phyloP scores from a whole-genome alignment of 2,113 vertebrate species.

The Falco punctatus region DNA sequence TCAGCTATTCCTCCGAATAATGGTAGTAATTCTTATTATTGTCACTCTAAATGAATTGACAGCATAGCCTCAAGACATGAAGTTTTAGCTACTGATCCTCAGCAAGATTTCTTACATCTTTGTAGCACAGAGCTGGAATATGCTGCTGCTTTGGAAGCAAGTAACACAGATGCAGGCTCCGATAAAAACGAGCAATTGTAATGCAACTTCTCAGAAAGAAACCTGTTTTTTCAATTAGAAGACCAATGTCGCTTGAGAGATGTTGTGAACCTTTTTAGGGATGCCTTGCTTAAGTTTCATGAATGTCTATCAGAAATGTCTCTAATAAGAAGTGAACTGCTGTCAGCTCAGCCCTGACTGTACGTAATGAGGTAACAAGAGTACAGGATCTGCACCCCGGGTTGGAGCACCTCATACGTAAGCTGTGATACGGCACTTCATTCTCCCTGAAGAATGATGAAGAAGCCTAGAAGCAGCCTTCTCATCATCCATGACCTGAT shows the following conservation, averaged over 20 bases:
- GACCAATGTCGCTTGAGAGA: not conserved
- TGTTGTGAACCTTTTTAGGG: not conserved
- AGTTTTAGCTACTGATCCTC: not conserved
- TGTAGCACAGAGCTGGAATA: not conserved
- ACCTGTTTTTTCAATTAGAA: not conserved
- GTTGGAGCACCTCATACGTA: not conserved
- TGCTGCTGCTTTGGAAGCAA: not conserved
- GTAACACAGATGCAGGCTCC: not conserved
- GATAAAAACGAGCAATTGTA: not conserved
- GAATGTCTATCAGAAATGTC: not conserved
- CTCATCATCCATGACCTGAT: not conserved
- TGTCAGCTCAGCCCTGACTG: not conserved
- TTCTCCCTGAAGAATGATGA: slow-evolving; percentile 1
- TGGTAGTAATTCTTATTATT: not conserved
- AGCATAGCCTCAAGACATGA: slow-evolving; percentile 34
- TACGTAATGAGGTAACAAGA: not conserved
- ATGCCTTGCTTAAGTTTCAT: not conserved
- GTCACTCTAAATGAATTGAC: not conserved
- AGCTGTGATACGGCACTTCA: not conserved
- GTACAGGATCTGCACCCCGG: not conserved
- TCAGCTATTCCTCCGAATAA: not conserved
- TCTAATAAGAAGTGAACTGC: not conserved
- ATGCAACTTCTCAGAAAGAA: not conserved
- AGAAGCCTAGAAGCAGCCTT: not conserved
- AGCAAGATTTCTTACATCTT: not conserved